phyloP scores from a whole-genome alignment of 2,888 invertebrate genomes.

The Cheilosia grossa region DNA sequence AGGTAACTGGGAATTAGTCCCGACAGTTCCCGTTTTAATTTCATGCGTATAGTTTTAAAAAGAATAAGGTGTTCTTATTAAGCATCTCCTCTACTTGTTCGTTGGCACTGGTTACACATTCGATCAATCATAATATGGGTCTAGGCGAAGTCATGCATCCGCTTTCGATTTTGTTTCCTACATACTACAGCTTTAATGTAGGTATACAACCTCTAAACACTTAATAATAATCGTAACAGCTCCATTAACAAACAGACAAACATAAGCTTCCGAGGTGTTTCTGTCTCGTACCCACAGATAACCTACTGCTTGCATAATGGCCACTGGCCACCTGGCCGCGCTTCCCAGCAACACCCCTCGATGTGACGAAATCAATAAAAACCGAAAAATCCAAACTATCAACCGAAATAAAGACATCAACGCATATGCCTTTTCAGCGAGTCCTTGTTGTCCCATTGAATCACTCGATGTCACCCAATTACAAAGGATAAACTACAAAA shows the following conservation, averaged over 20 bases:
- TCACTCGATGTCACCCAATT: slow-evolving; percentile 70
- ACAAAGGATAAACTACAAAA: slow-evolving; percentile 66
- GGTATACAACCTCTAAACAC: background rate
- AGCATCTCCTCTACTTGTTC: too few relatives aligned
- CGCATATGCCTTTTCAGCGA: slow-evolving; percentile 27
- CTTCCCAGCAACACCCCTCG: slow-evolving; percentile 1
- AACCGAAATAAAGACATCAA: slow-evolving; percentile 60
- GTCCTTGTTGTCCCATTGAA: slow-evolving; percentile 47
- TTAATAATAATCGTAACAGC: background rate
- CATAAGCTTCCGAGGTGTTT: background rate
- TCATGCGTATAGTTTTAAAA: too few relatives aligned
- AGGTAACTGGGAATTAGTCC: too few relatives aligned
- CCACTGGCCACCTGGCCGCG: slow-evolving; percentile 16
- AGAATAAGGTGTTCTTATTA: too few relatives aligned
- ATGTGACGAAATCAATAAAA: slow-evolving; percentile 34
- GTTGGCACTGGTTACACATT: too few relatives aligned
- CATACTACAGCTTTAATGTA: background rate
- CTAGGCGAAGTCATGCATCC: background rate
- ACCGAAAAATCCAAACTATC: slow-evolving; percentile 21
- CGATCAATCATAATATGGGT: too few relatives aligned
- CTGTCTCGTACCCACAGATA: background rate
- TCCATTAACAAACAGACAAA: background rate
- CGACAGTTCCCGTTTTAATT: too few relatives aligned
- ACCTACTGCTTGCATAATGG: too few relatives aligned
- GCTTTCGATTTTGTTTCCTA: too few relatives aligned